Conservation (phyloP, 2,113 vertebrate genomes). For the Xiphophorus maculatus region DNA sequence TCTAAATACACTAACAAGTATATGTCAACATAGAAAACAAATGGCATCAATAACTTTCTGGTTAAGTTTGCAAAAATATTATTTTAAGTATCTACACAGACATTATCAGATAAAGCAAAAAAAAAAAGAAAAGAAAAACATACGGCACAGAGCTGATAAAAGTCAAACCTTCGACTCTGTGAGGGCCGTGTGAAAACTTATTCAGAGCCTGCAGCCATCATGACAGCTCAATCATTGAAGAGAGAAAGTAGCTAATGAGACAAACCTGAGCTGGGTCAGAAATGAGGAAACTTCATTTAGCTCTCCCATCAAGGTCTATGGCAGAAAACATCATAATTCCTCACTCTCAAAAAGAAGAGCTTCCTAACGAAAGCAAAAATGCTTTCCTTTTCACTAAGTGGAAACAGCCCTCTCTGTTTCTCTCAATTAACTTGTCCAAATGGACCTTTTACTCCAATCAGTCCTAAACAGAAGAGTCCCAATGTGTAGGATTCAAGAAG, state of each 20-base stretch:
- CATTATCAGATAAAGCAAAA: too few relatives aligned
- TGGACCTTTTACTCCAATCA: slow-evolving; percentile 52
- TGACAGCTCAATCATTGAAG: slow-evolving; percentile 41
- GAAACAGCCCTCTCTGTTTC: slow-evolving; percentile 41
- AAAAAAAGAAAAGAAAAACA: too few relatives aligned
- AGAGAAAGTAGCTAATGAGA: slow-evolving; percentile 61
- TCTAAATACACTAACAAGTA: too few relatives aligned
- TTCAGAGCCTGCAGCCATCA: slow-evolving; percentile 26
- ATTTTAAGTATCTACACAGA: not conserved
- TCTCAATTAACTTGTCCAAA: slow-evolving; percentile 62
- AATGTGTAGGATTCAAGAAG: slow-evolving; percentile 33
- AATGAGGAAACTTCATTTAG: slow-evolving; percentile 59
- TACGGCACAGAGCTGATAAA: not conserved
- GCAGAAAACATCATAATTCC: slow-evolving; percentile 49
- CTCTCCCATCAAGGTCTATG: slow-evolving; percentile 40
- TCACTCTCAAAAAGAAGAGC: slow-evolving; percentile 48
- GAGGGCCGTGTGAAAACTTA: not conserved
- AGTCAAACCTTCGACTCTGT: not conserved
- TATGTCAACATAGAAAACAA: too few relatives aligned
- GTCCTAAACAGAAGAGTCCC: slow-evolving; percentile 32
- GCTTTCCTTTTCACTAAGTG: slow-evolving; percentile 47
- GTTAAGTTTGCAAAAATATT: not conserved
- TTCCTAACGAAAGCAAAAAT: slow-evolving; percentile 52
- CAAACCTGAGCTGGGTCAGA: slow-evolving; percentile 50
- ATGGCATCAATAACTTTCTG: too few relatives aligned